phyloP scores from a whole-genome alignment of 2,888 invertebrate genomes.

The Drosophila phalerata region DNA sequence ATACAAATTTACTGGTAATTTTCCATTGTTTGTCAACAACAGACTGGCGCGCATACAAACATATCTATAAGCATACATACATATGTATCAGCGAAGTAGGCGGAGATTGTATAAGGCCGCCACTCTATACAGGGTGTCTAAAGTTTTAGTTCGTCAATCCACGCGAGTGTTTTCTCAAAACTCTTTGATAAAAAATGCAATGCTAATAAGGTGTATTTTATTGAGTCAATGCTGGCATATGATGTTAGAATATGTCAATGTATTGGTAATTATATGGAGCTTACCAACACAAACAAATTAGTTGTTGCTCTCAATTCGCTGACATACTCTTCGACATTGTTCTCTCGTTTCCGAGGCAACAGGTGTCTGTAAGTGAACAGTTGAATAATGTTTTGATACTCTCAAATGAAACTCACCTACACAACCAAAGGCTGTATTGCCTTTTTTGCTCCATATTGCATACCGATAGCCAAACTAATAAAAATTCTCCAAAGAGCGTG shows the following conservation, averaged over 20 bases:
- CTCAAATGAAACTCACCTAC: neutral
- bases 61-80: neutral
- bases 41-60: neutral
- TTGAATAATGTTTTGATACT: neutral
- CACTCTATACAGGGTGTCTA: conserved; percentile 10
- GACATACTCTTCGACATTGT: neutral
- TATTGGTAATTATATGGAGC: neutral
- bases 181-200: too few species aligned
- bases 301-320: neutral
- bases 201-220: too few species aligned
- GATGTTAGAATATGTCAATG: neutral
- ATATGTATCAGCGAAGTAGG: neutral
- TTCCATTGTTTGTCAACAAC: conserved; percentile 17
- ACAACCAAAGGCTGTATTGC: too few species aligned
- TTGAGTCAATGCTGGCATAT: neutral
- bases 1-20: conserved; percentile 1
- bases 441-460: too few species aligned
- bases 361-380: neutral
- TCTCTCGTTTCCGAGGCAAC: neutral
- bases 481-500: neutral
- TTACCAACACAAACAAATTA: neutral
- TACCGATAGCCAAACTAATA: too few species aligned
- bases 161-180: neutral
- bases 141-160: neutral
- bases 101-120: neutral